A percentile compares a stretch with the other conserved stretches of the same genome.
phyloP scores from a whole-genome alignment of 2,113 vertebrate genomes.

The Riparia riparia region DNA sequence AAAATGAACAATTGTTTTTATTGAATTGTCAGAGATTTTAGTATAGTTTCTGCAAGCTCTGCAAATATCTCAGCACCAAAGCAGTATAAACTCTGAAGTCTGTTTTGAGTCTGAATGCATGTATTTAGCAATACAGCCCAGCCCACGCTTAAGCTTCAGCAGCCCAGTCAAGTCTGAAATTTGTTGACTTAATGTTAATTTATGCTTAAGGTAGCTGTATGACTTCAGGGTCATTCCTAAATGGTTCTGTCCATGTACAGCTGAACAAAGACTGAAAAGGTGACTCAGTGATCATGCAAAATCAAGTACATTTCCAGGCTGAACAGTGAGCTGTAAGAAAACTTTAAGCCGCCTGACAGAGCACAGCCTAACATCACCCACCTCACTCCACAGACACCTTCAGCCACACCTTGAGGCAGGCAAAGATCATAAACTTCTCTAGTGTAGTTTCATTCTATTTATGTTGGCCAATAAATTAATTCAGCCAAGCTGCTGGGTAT shows the following conservation, averaged over 20 bases:
- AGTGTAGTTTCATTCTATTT: neutral
- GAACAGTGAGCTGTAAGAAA: neutral
- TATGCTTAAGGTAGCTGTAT: neutral
- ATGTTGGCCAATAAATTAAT: neutral
- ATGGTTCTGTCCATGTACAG: neutral
- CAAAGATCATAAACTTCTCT: neutral
- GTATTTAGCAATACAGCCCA: neutral
- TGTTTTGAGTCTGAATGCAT: neutral
- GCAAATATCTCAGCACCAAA: neutral
- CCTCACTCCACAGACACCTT: neutral
- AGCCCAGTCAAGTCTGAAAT: neutral
- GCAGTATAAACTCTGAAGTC: neutral
- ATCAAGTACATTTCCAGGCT: neutral
- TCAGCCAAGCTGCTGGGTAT: neutral
- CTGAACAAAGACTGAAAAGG: neutral
- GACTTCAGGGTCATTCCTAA: neutral
- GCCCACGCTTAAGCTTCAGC: neutral
- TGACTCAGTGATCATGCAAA: neutral
- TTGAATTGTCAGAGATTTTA: neutral
- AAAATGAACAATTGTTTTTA: accelerated
- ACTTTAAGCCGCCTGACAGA: neutral
- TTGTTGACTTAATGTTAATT: neutral
- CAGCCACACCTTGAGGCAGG: neutral
- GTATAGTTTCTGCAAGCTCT: neutral
- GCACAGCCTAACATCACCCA: neutral